These are phyloP conservation scores for Eupithecia subumbrata DNA, from an alignment of 2,888 invertebrate genomes.

Conservation along the genomic window DNA sequence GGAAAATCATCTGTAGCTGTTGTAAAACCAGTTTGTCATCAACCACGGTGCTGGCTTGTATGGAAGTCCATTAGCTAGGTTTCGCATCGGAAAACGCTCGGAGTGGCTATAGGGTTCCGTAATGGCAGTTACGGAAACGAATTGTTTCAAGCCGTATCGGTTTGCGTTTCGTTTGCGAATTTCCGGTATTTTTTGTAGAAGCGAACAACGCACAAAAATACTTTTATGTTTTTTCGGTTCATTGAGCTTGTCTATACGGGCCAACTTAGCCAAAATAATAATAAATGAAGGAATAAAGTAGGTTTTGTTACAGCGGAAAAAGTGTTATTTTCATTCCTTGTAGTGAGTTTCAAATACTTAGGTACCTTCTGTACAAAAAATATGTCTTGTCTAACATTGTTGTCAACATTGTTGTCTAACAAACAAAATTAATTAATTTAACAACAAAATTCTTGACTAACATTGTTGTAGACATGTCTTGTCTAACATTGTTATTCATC, in stretches of 20 bases:
- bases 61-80: conserved; percentile 32
- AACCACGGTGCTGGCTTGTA: conserved; percentile 8
- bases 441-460: too few relatives aligned
- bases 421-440: too few relatives aligned
- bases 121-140: conserved; percentile 40
- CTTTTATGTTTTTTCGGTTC: conserved; percentile 13
- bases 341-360: not conserved
- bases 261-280: not conserved
- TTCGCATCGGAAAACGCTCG: conserved; percentile 44
- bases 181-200: conserved; percentile 7
- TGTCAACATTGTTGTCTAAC: too few relatives aligned
- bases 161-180: conserved; percentile 26
- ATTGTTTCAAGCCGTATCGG: conserved; percentile 39
- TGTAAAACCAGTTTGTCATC: not conserved
- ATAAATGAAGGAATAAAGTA: not conserved
- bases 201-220: conserved; percentile 4
- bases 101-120: conserved; percentile 35
- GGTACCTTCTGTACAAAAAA: too few relatives aligned
- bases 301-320: not conserved
- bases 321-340: not conserved
- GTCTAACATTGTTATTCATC: not conserved
- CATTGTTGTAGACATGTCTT: too few relatives aligned
- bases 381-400: not conserved
- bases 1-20: not conserved
- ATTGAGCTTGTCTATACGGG: conserved; percentile 3